A percentile compares a stretch with the other conserved stretches of the same genome.
Conservation (phyloP, 2,797 vertebrate genomes). For the Ctenosaura bakeri region DNA sequence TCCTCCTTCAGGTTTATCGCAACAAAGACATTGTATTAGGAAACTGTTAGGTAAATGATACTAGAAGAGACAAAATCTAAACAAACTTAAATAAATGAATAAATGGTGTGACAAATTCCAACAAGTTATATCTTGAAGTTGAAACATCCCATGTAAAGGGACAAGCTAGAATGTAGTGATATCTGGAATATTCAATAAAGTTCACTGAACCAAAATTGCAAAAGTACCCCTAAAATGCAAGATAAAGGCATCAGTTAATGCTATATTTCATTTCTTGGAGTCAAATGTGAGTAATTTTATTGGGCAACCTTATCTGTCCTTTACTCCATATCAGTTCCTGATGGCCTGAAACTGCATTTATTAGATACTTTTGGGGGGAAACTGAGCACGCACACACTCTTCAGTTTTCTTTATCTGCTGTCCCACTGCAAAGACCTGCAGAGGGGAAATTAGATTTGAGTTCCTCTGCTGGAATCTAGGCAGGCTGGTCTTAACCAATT, state of each 20-base stretch:
- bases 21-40: neutral
- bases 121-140: neutral
- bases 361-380: conserved; percentile 19
- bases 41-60: neutral
- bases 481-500: conserved; percentile 12
- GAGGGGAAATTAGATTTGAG: conserved; percentile 25
- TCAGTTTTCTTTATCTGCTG: neutral
- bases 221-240: neutral
- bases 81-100: neutral
- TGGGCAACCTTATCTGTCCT: neutral
- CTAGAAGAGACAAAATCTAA: too few species aligned
- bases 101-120: neutral
- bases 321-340: neutral
- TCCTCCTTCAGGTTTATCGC: too few species aligned
- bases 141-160: neutral
- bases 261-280: neutral
- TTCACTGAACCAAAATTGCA: neutral
- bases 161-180: neutral
- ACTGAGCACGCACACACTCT: neutral
- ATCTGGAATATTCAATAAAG: neutral
- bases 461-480: conserved; percentile 14
- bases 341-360: neutral
- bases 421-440: conserved; percentile 17
- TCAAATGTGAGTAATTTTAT: neutral
- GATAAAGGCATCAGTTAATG: neutral